Base-by-base conservation (phyloP, 2,113 vertebrate species). In the Cromileptes altivelis region DNA sequence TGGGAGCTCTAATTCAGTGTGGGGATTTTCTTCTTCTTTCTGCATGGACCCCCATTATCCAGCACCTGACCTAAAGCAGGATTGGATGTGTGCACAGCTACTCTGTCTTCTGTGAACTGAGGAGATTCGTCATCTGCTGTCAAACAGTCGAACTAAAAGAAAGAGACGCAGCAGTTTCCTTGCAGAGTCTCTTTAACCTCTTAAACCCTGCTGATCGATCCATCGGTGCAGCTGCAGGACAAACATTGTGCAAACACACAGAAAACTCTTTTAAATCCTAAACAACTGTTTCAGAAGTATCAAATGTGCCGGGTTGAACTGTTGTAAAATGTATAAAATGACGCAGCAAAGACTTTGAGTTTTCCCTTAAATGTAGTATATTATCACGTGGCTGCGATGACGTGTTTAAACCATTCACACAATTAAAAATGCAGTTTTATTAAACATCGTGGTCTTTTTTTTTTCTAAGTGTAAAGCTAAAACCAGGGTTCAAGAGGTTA, bases 401-500 rank as follows among this genome's bases (percentile, higher is more conserved):
- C 3, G 45, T n/a, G 63, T 45, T 72, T 30, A 4, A 70, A 61
- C 25, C 40, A 18, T 8, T 17, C 47, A n/a, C 23, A 19, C 9
- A 17, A 42, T 45, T 6, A 21, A 62, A 80, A 53, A 74, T 12
- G 56, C 2, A 15, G 3, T 45, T 12, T 64, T 40, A 2, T 56
- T 57, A 7, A 58, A 27, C 21, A n/a, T 13, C 3, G 67, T 42
- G 45, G 49, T 30, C 9, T 18, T 57, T 13, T 37, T 64, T 57
- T 63, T 19, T 52, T 56, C 0, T 55, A 3, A 55, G 18, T 25
- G 49, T 60, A 62, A 81, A 78, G 62, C 72, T 67, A 49, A 75
- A 78, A n/a, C 69, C 67, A 67, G 78, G 71, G 71, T 70, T 79
- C 49, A 70, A 81, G 74, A 80, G 63, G 58, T 71, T 78, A 42